Evolutionary conservation across 1,140 invertebrate genomes (phyloP), one percentile per base, ranked within the genome.

Genomic region (Papilio polytes): DNA sequence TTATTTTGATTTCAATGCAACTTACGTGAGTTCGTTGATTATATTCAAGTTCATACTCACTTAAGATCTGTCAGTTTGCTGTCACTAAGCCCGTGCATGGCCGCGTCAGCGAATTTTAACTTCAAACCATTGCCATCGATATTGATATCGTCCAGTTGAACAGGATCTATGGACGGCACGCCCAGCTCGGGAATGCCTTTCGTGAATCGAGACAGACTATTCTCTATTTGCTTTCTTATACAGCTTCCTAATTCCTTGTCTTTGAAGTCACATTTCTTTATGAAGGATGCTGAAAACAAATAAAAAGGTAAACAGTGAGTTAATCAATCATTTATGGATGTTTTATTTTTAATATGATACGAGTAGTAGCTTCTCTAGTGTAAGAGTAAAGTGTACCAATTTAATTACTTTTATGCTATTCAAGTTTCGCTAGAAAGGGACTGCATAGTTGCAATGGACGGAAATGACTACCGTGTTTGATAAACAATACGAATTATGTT

Each of bases 271-370:
- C 96, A 96, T 22, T 92, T 88, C 74, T 91, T 89, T 3, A 96
- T 94, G 88, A 95, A 96, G 18, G 92, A 85, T 6, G 96, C 96
- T 96, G 90, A 26, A 95, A 95, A 8, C 84, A 41, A 78, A 84
- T 78, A 79, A 31, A 66, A 56, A 20, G 22, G 26, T 31, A 13
- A 36, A 3, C 26, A 3, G 12, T 70, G 12, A 70, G 31, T 18
- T 48, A 18, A n/a, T n/a, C n/a, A n/a, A n/a, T n/a, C n/a, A n/a
- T n/a, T n/a, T n/a, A n/a, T n/a, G n/a, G n/a, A n/a, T n/a, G n/a
- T n/a, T n/a, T n/a, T n/a, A n/a, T n/a, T n/a, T n/a, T n/a, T n/a
- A n/a, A n/a, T n/a, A n/a, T n/a, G n/a, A n/a, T n/a, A n/a, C n/a
- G n/a, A n/a, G n/a, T n/a, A n/a, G n/a, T n/a, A n/a, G n/a, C n/a